Base-by-base conservation (phyloP, 2,113 vertebrate species). In the Brachypteracias leptosomus region DNA sequence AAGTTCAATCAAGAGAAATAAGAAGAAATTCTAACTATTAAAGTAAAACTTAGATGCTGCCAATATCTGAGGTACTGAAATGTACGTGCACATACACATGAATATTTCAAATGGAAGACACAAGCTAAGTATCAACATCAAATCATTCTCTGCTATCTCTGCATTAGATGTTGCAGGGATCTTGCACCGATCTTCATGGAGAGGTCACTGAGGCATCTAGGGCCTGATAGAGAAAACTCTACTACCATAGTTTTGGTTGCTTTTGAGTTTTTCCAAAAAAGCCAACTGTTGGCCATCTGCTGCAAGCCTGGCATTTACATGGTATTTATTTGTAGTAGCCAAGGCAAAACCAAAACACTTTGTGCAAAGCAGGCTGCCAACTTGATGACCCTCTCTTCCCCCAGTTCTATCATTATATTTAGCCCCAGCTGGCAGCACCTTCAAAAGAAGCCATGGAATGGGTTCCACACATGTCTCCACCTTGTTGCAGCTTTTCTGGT, bases 261-360 rank as follows among this genome's bases (percentile, higher is more conserved):
- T 58, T n/a, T 80, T 28, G 62, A 82, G 8, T 62, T 77, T 25
- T 44, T 42, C 3, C 4, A 38, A 42, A 58, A 73, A 58, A 42
- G 78, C 80, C 94, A 94, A 85, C 88, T 94, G 89, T 42, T 62
- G 55, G 59, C 88, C 90, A 94, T 93, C 63, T 95, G 92, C 88
- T 94, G 51, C 67, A 85, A 62, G 29, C 31, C 81, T 66, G 71
- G 58, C 40, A 75, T 91, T 93, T 62, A 70, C 68, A 85, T 3
- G 6, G 42, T 66, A 89, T 88, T 95, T 94, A 77, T 93, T 88
- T 90, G 79, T 54, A 74, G 61, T 52, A 90, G 31, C 28, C 75
- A 80, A 80, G 63, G 79, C 63, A 90, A 93, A 93, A 76, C 71
- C 71, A 71, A 93, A 93, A 85, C 52, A 75, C 22, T 91, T 65